Evolutionary conservation across 2,888 invertebrate species (phyloP).

Genomic region (Toxonevra muliebris): DNA sequence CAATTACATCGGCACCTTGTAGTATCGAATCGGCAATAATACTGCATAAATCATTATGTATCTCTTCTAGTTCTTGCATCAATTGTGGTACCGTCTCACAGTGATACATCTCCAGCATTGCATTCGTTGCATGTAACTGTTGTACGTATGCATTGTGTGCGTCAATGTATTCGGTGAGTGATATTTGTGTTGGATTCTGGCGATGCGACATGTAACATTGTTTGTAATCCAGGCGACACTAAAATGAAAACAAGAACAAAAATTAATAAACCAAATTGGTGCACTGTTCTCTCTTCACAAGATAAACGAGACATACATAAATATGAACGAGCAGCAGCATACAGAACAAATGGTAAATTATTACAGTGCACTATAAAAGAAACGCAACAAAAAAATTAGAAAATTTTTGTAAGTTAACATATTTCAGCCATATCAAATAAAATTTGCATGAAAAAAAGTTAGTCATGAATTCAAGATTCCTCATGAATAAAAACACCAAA

Average conservation of each 20-base stretch:
- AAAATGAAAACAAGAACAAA: conserved; percentile 54
- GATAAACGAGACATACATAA: background rate
- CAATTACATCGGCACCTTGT: conserved; percentile 86
- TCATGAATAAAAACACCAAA: too few relatives aligned
- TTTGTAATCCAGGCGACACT: conserved; percentile 90
- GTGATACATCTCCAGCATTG: conserved; percentile 90
- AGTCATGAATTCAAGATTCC: too few relatives aligned
- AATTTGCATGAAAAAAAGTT: too few relatives aligned
- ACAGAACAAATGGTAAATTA: too few relatives aligned
- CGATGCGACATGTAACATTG: conserved; percentile 83
- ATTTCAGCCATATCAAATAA: too few relatives aligned
- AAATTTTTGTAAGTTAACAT: too few relatives aligned
- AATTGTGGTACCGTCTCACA: conserved; percentile 86
- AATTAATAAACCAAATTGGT: background rate
- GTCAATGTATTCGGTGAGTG: conserved; percentile 83
- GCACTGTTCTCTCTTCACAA: too few relatives aligned
- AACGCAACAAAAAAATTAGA: too few relatives aligned
- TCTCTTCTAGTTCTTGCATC: conserved; percentile 90
- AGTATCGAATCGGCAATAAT: conserved; percentile 88
- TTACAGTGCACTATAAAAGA: too few relatives aligned
- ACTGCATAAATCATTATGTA: conserved; percentile 88
- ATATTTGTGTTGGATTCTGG: conserved; percentile 75
- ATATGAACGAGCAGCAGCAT: too few relatives aligned
- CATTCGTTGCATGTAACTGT: conserved; percentile 91
- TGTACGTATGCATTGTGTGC: conserved; percentile 94